These are phyloP conservation scores for Mesocentrotus franciscanus DNA, from an alignment of 53 echinoderm and acorn worm species.

Conservation along the genomic window DNA sequence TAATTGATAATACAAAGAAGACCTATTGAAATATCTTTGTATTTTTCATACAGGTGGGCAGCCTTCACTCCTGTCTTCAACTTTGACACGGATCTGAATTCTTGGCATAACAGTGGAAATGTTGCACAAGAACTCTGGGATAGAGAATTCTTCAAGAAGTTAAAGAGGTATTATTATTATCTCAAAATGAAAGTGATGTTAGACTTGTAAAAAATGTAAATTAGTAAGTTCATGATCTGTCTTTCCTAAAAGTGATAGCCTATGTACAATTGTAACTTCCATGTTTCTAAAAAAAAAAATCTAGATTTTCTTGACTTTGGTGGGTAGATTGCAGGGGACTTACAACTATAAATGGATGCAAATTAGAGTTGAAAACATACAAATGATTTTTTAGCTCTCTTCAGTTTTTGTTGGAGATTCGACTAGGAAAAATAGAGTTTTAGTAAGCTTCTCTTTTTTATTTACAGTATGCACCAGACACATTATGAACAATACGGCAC, in stretches of 20 bases:
- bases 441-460: neutral
- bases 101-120: conserved; percentile 70
- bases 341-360: too few species aligned
- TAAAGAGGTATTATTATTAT: conserved; percentile 62
- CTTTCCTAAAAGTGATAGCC: too few species aligned
- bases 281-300: too few species aligned
- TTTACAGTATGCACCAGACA: conserved; percentile 53
- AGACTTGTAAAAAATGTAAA: neutral
- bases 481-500: conserved; percentile 83
- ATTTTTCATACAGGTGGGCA: conserved; percentile 66
- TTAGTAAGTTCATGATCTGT: too few species aligned
- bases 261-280: too few species aligned
- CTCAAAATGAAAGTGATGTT: too few species aligned
- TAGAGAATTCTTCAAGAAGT: conserved; percentile 71
- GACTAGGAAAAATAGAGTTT: neutral
- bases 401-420: neutral
- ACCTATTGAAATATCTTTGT: neutral
- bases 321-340: too few species aligned
- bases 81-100: conserved; percentile 77
- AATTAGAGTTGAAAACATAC: neutral
- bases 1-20: too few species aligned
- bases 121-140: conserved; percentile 81
- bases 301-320: too few species aligned
- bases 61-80: conserved; percentile 65
- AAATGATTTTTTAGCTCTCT: neutral